phyloP scores from a whole-genome alignment of 2,113 vertebrate species.

The Ceyx margarethae region DNA sequence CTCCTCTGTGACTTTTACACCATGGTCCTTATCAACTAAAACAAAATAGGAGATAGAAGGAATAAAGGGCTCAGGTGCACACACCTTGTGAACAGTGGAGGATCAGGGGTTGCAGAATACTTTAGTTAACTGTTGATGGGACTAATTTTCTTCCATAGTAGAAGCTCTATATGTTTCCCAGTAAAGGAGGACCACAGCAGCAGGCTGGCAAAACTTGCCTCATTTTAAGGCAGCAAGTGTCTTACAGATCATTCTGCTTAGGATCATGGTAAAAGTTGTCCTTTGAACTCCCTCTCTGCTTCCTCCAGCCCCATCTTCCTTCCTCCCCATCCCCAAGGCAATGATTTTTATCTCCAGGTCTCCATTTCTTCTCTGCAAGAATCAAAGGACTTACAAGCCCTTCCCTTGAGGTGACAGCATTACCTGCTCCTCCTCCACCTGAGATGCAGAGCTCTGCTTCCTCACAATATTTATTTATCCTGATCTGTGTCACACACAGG shows the following conservation, averaged over 20 bases:
- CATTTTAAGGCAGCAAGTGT: background rate
- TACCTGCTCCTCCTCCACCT: conserved; percentile 17
- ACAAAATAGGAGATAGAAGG: background rate
- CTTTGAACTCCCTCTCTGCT: conserved; percentile 37
- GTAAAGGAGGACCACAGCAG: background rate
- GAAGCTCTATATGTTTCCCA: background rate
- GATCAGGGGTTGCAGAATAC: background rate
- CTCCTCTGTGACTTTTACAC: background rate
- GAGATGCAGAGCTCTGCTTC: background rate
- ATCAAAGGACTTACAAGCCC: conserved; percentile 40
- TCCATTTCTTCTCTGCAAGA: conserved; percentile 18
- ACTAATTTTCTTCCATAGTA: background rate
- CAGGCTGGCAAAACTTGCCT: background rate
- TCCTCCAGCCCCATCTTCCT: conserved; percentile 14
- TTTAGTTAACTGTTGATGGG: background rate
- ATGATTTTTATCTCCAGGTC: conserved; percentile 47
- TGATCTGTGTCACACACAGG: background rate
- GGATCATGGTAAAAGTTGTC: background rate
- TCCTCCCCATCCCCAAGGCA: conserved; percentile 37
- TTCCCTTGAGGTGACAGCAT: conserved; percentile 9
- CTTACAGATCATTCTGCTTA: background rate
- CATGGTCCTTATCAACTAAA: background rate
- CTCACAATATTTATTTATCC: conserved; percentile 17
- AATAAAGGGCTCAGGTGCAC: background rate
- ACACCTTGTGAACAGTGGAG: background rate